A percentile compares a stretch with the other conserved stretches of the same genome.
These are phyloP conservation scores for Bimastos eiseni DNA, from an alignment of 2,888 invertebrate genomes.

Conservation along the genomic window DNA sequence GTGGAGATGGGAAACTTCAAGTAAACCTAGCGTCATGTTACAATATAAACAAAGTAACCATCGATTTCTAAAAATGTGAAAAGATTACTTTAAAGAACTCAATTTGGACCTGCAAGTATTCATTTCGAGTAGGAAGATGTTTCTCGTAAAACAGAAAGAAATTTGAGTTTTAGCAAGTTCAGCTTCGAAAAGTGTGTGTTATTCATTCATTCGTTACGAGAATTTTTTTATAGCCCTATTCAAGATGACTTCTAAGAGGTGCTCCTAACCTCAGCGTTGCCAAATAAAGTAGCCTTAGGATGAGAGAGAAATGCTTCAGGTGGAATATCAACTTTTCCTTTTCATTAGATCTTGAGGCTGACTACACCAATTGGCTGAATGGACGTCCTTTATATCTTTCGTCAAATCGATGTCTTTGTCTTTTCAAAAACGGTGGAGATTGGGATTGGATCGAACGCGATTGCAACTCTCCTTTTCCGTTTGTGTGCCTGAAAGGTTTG, in stretches of 20 bases:
- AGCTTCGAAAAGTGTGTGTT: too few species aligned
- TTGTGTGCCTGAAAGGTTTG: neutral
- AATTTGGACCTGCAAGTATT: too few species aligned
- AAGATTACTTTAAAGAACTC: neutral
- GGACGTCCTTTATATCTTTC: neutral
- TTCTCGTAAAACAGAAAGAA: too few species aligned
- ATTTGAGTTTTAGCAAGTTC: too few species aligned
- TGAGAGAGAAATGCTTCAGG: too few species aligned
- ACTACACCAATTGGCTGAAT: neutral
- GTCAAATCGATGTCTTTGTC: neutral
- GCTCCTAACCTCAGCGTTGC: too few species aligned
- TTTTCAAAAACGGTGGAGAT: neutral
- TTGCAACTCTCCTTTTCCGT: neutral
- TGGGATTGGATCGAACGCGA: neutral
- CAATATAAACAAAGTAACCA: neutral
- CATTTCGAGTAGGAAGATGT: too few species aligned
- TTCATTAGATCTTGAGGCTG: neutral
- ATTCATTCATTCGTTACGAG: too few species aligned
- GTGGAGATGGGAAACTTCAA: neutral
- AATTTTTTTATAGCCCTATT: too few species aligned
- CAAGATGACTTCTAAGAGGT: too few species aligned
- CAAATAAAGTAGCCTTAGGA: too few species aligned
- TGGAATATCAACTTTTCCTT: too few species aligned
- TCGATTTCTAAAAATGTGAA: neutral
- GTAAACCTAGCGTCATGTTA: neutral